Conservation (phyloP, 2,888 invertebrate species). For the Lasioglossum pauxillum region DNA sequence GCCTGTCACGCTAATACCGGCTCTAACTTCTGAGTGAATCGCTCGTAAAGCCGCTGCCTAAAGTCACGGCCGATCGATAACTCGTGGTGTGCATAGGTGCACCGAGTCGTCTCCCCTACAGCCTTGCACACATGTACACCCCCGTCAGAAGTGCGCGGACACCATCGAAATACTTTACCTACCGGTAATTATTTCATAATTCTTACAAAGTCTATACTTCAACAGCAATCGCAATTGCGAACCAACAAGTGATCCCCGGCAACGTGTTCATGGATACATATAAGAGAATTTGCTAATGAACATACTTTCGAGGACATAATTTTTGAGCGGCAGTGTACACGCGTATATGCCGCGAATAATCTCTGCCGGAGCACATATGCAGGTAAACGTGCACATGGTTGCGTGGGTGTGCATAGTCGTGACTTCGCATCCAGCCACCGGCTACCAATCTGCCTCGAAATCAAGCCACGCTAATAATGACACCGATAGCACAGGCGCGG, state of each 20-base stretch:
- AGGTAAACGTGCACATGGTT: background rate
- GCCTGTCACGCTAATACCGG: conserved; percentile 56
- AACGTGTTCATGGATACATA: background rate
- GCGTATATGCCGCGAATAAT: background rate
- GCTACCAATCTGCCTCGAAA: conserved; percentile 44
- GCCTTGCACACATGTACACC: background rate
- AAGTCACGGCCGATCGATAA: conserved; percentile 67
- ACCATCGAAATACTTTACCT: background rate
- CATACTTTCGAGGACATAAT: background rate
- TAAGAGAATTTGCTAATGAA: background rate
- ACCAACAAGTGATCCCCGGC: background rate
- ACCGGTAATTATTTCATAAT: background rate
- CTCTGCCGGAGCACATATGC: background rate
- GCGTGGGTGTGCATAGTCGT: conserved; percentile 29
- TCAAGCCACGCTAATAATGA: conserved; percentile 61
- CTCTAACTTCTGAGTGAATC: conserved; percentile 58
- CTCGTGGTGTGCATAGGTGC: conserved; percentile 47
- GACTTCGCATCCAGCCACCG: conserved; percentile 52
- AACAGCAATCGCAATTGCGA: background rate
- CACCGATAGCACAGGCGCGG: conserved; percentile 30
- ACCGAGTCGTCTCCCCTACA: conserved; percentile 5
- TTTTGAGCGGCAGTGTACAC: background rate
- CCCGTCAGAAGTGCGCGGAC: background rate
- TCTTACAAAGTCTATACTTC: background rate
- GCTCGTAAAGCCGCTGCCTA: conserved; percentile 60